Percentiles rank a stretch among this genome's conserved stretches.
Evolutionary conservation across 2,888 invertebrate genomes (phyloP).

Genomic region (Plusia festucae): DNA sequence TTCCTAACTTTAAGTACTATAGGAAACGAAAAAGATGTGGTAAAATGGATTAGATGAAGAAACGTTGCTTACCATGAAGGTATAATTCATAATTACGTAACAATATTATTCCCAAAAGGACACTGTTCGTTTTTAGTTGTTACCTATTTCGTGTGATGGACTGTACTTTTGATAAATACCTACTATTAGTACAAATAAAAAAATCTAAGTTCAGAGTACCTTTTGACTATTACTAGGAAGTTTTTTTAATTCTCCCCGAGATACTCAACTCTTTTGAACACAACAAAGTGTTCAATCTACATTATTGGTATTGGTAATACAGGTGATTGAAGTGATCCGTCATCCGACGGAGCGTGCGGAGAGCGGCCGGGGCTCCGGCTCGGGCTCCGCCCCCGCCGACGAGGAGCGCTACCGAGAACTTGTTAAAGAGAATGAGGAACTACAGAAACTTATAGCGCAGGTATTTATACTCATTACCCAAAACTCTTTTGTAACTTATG

Average conservation of each 20-base stretch:
- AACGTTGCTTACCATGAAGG: no score
- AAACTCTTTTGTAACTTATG: background rate
- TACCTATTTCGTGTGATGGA: no score
- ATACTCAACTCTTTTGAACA: background rate
- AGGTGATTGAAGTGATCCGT: conserved; percentile 96
- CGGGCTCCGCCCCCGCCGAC: conserved; percentile 96
- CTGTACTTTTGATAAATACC: no score
- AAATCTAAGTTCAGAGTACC: no score
- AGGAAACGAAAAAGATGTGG: background rate
- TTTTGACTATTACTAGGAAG: background rate
- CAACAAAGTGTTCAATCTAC: background rate
- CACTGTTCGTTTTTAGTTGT: no score
- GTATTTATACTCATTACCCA: conserved; percentile 82
- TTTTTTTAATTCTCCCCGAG: no score
- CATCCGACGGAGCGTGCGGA: conserved; percentile 97
- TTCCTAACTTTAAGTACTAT: background rate
- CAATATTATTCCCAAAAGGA: no score
- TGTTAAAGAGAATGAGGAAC: conserved; percentile 97
- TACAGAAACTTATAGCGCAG: conserved; percentile 98
- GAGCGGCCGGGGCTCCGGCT: conserved; percentile 95
- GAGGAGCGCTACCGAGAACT: conserved; percentile 98
- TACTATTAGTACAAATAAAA: no score
- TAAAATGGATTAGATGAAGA: background rate
- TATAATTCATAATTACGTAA: no score
- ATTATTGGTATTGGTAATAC: conserved; percentile 31